Evolutionary conservation across 2,888 invertebrate genomes (phyloP).

Genomic region (Hirtodrosophila cameraria): DNA sequence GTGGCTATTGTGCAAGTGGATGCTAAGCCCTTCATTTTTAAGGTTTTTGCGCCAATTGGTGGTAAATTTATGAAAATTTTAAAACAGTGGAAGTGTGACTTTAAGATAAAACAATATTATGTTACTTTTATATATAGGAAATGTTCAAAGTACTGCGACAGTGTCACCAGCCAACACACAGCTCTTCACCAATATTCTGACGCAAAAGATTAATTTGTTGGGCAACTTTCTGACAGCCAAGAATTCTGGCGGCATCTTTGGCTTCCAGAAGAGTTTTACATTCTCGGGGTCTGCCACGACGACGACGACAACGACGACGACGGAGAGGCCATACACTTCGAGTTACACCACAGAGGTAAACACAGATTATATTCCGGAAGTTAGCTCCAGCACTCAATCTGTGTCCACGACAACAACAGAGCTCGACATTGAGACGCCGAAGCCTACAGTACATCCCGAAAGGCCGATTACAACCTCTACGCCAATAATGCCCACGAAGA

Average conservation of each 20-base stretch:
- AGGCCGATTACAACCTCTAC: slow-evolving; percentile 51
- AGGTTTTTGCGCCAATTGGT: slow-evolving; percentile 60
- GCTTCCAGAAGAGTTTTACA: slow-evolving; percentile 44
- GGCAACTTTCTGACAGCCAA: slow-evolving; percentile 56
- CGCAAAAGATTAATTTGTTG: slow-evolving; percentile 52
- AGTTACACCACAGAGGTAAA: slow-evolving; percentile 68
- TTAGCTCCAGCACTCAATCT: slow-evolving; percentile 64
- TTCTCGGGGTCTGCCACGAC: slow-evolving; percentile 43
- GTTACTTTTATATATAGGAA: background rate
- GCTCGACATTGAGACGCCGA: slow-evolving; percentile 54
- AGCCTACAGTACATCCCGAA: slow-evolving; percentile 68
- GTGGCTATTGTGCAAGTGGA: slow-evolving; percentile 33
- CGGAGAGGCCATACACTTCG: slow-evolving; percentile 41
- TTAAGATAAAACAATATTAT: background rate
- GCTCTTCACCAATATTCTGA: slow-evolving; percentile 52
- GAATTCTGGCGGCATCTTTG: slow-evolving; percentile 47
- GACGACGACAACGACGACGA: slow-evolving; percentile 58
- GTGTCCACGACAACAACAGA: slow-evolving; percentile 71
- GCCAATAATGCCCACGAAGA: slow-evolving; percentile 41
- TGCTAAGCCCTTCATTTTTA: slow-evolving; percentile 57
- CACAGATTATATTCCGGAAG: slow-evolving; percentile 69
- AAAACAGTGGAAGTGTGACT: background rate
- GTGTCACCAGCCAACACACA: slow-evolving; percentile 44
- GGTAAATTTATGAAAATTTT: slow-evolving; percentile 32
- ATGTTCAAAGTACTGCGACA: slow-evolving; percentile 15